Percentiles rank a stretch among this genome's conserved stretches.
phyloP scores from a whole-genome alignment of 2,113 vertebrate genomes.

The Thalassarche chlororhynchos region DNA sequence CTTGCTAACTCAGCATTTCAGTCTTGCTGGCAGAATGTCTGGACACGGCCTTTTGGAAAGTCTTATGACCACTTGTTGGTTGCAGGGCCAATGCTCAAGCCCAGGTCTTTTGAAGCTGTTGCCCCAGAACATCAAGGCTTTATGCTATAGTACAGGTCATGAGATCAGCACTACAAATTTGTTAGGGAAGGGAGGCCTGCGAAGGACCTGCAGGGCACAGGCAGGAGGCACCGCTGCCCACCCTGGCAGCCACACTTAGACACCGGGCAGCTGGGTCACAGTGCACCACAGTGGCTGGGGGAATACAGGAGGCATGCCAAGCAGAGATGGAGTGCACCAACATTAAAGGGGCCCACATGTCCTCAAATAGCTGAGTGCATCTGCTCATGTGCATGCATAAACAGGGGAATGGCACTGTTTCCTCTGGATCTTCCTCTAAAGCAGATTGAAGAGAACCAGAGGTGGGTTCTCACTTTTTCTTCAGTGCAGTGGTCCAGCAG shows the following conservation, averaged over 20 bases:
- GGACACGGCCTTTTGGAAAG: not conserved
- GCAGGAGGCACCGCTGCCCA: not conserved
- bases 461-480: not conserved
- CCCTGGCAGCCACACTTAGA: not conserved
- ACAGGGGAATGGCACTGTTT: fast-evolving
- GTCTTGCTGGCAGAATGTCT: not conserved
- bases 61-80: not conserved
- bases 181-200: not conserved
- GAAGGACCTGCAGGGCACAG: not conserved
- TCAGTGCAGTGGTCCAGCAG: not conserved
- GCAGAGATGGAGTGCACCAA: not conserved
- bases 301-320: not conserved
- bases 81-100: not conserved
- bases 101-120: not conserved
- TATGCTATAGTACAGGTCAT: fast-evolving
- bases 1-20: not conserved
- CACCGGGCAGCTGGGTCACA: not conserved
- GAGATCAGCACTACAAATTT: not conserved
- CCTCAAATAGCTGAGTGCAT: not conserved
- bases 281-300: not conserved
- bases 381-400: not conserved
- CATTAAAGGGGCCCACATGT: not conserved
- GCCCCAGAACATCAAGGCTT: not conserved
- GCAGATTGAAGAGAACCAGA: not conserved
- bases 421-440: not conserved